phyloP scores from a whole-genome alignment of 53 echinoderm and acorn worm genomes.

The Actinopyga echinites region DNA sequence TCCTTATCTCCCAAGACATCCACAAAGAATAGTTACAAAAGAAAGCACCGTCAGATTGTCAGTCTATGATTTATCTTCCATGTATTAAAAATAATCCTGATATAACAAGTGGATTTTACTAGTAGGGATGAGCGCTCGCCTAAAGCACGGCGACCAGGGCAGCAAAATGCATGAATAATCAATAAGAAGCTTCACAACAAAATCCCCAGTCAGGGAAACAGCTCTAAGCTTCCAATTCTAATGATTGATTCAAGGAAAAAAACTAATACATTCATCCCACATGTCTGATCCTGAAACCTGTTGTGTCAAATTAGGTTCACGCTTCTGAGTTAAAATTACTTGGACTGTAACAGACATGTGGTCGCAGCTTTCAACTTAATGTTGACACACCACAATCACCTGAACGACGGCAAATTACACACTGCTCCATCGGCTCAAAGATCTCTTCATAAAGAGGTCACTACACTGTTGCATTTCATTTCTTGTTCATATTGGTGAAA shows the following conservation, averaged over 20 bases:
- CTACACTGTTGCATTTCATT: no score
- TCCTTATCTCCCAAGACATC: constrained; percentile 2
- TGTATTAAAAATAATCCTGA: no score
- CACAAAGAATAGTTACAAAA: background rate
- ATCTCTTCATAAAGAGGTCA: no score
- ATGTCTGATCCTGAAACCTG: constrained; percentile 9
- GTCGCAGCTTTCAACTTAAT: background rate
- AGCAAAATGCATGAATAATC: constrained; percentile 6
- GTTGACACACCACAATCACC: no score
- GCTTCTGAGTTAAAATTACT: constrained; percentile 23
- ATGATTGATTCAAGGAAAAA: constrained; percentile 5
- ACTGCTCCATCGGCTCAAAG: no score
- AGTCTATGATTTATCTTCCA: constrained; percentile 18
- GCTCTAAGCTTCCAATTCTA: background rate
- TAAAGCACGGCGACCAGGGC: no score
- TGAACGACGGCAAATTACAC: no score
- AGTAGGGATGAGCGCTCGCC: no score
- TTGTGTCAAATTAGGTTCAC: constrained; percentile 31
- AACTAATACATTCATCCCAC: background rate
- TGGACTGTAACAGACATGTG: background rate
- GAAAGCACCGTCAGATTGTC: constrained; percentile 14
- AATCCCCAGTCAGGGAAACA: constrained; percentile 6
- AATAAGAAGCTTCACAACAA: background rate
- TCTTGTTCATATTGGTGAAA: no score
- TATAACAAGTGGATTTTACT: no score